These are phyloP conservation scores for Rhinopomastus cyanomelas DNA, from an alignment of 2,113 vertebrate genomes.

Conservation along the genomic window DNA sequence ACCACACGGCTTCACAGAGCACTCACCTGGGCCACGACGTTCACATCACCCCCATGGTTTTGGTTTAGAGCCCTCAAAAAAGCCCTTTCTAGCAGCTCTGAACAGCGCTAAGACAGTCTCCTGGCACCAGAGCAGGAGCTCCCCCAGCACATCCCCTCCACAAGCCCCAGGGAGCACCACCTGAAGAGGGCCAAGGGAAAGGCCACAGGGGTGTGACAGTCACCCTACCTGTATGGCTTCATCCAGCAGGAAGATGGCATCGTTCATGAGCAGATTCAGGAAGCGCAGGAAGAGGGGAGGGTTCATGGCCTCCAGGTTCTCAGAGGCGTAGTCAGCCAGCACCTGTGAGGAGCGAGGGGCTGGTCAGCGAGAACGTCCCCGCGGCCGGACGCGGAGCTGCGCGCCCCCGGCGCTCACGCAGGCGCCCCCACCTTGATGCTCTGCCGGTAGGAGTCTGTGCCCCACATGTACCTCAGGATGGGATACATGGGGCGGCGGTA, in stretches of 20 bases:
- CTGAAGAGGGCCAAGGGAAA: neutral
- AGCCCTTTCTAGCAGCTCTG: neutral
- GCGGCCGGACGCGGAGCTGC: rapidly evolving
- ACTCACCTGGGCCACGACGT: no score
- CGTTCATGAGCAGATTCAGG: constrained; percentile 96
- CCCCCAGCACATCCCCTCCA: neutral
- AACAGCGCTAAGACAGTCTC: neutral
- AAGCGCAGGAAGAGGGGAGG: constrained; percentile 95
- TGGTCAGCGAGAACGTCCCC: neutral
- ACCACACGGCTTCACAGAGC: neutral
- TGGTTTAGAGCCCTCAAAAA: neutral
- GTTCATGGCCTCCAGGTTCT: constrained; percentile 97
- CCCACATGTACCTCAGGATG: constrained; percentile 97
- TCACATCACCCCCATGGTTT: neutral
- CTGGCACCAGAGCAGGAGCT: neutral
- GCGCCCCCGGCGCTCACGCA: rapidly evolving
- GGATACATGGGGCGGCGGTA: constrained; percentile 99
- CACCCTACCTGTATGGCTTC: constrained; percentile 95
- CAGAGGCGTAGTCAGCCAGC: constrained; percentile 90
- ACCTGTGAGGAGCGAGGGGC: constrained; percentile 68
- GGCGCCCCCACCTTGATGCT: constrained; percentile 87
- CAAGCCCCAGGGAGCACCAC: neutral
- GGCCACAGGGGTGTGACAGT: neutral
- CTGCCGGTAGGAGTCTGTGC: constrained; percentile 85
- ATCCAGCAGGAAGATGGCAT: constrained; percentile 95